Evolutionary conservation across 2,888 invertebrate genomes (phyloP).

Genomic region (Polyommatus icarus): DNA sequence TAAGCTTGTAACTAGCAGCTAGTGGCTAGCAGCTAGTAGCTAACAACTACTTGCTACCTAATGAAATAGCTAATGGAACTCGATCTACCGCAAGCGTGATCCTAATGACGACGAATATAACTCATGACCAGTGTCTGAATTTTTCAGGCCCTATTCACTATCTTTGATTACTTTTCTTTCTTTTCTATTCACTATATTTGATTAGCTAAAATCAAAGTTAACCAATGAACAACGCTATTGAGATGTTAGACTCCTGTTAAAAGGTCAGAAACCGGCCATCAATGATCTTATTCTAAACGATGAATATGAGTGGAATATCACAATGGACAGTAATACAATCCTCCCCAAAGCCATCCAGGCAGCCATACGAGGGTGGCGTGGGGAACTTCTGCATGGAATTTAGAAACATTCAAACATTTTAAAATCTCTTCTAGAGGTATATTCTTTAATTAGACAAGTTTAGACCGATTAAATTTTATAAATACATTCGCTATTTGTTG

Average conservation of each 20-base stretch:
- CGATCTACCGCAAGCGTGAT: not conserved
- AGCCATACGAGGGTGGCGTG: slow-evolving; percentile 44
- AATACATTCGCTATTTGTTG: not conserved
- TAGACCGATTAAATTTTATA: not conserved
- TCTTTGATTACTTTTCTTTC: not conserved
- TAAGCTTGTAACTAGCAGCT: slow-evolving; percentile 1
- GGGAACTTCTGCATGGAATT: not conserved
- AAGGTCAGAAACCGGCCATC: not conserved
- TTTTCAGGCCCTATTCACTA: not conserved
- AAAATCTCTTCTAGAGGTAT: not conserved
- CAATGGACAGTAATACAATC: slow-evolving; percentile 27
- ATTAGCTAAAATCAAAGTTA: not conserved
- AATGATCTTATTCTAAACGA: not conserved
- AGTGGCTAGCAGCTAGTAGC: not conserved
- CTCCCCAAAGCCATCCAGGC: slow-evolving; percentile 38
- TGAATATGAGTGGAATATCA: not conserved
- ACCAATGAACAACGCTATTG: not conserved
- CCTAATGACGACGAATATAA: not conserved
- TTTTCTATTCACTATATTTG: not conserved
- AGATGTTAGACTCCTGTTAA: not conserved
- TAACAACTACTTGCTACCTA: not conserved
- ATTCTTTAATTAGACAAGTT: not conserved
- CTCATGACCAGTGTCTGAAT: not conserved
- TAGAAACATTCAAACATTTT: not conserved
- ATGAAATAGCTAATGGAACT: not conserved